Evolutionary conservation across 2,888 invertebrate species (phyloP).

Genomic region (Calameuta idolon): DNA sequence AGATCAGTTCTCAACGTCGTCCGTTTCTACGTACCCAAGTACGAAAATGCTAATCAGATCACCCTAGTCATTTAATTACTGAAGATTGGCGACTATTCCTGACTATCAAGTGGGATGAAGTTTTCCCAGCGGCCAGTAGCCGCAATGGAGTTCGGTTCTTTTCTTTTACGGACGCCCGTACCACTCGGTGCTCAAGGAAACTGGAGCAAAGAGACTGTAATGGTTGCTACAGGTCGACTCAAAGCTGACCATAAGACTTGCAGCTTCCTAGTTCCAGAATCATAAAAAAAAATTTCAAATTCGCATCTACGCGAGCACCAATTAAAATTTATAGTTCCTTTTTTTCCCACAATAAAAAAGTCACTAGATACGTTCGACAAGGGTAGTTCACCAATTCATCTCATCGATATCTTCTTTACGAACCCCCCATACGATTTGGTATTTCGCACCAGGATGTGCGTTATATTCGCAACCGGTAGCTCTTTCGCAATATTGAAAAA

Average conservation of each 20-base stretch:
- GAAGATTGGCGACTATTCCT: not conserved
- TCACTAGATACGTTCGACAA: not conserved
- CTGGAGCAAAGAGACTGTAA: not conserved
- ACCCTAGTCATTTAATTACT: not conserved
- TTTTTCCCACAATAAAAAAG: rapidly evolving
- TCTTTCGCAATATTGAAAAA: not conserved
- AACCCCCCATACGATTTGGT: not conserved
- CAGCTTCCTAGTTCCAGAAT: not conserved
- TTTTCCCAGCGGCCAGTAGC: not conserved
- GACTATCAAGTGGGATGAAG: not conserved
- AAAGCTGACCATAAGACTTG: not conserved
- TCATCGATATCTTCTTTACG: not conserved
- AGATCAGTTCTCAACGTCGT: not conserved
- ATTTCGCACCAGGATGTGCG: not conserved
- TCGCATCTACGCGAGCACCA: rapidly evolving
- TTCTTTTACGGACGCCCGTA: not conserved
- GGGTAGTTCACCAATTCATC: not conserved
- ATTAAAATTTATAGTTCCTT: not conserved
- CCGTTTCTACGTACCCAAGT: not conserved
- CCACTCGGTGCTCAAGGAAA: not conserved
- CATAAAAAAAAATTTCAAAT: not conserved
- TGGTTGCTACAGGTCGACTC: not conserved
- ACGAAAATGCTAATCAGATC: not conserved
- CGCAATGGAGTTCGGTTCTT: not conserved
- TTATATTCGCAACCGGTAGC: not conserved